Conservation (phyloP, 2,797 vertebrate species). For the Labeo calbasu region DNA sequence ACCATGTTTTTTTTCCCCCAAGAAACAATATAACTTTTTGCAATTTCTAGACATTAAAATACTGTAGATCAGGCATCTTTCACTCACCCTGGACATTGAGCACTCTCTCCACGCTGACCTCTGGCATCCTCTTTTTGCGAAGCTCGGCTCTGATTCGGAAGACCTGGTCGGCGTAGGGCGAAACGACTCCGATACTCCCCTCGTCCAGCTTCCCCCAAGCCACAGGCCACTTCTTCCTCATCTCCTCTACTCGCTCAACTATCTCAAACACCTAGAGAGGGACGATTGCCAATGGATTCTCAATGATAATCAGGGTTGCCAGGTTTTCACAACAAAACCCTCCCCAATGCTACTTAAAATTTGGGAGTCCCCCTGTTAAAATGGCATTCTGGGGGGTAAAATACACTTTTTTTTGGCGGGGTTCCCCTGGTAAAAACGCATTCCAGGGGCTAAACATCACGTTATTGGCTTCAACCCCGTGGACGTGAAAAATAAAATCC, state of each 20-base stretch:
- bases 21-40: background rate
- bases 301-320: background rate
- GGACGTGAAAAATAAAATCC: too few species aligned
- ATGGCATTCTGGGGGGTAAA: too few species aligned
- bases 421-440: too few species aligned
- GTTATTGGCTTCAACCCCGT: too few species aligned
- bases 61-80: background rate
- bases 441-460: too few species aligned
- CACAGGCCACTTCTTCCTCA: slow-evolving; percentile 97
- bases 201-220: slow-evolving; percentile 98
- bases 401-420: too few species aligned
- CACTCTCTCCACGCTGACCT: slow-evolving; percentile 97
- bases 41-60: background rate
- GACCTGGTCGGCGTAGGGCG: slow-evolving; percentile 96
- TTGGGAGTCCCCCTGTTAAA: too few species aligned
- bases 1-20: background rate
- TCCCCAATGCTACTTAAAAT: too few species aligned
- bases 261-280: slow-evolving; percentile 94
- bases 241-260: slow-evolving; percentile 96
- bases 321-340: too few species aligned
- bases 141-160: slow-evolving; percentile 97
- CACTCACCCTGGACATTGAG: slow-evolving; percentile 97
- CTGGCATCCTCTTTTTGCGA: slow-evolving; percentile 94
- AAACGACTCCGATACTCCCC: slow-evolving; percentile 96
- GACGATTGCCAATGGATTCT: background rate